phyloP scores from a whole-genome alignment of 2,797 vertebrate species.

The Tenualosa ilisha region DNA sequence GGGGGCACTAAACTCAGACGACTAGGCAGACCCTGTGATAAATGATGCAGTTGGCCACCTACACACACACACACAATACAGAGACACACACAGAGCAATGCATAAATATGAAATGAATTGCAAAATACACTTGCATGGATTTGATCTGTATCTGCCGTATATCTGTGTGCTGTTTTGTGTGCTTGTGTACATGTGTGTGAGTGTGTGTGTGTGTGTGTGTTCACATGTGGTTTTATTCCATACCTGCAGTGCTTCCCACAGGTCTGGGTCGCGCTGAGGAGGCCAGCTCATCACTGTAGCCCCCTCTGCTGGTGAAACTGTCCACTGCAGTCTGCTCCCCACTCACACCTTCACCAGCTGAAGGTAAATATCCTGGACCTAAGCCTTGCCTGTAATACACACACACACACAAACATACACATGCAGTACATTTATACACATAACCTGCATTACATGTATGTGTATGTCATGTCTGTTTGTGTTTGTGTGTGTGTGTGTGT shows the following conservation, averaged over 20 bases:
- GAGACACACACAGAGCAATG: slow-evolving; percentile 1
- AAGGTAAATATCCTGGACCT: slow-evolving; percentile 78
- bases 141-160: background rate
- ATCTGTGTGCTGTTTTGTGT: background rate
- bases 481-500: background rate
- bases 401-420: slow-evolving; percentile 13
- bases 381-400: slow-evolving; percentile 76
- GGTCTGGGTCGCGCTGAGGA: slow-evolving; percentile 89
- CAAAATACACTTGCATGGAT: background rate
- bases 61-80: slow-evolving; percentile 48
- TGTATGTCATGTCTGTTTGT: background rate
- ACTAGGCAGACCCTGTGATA: slow-evolving; percentile 89
- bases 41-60: slow-evolving; percentile 94
- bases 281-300: slow-evolving; percentile 83
- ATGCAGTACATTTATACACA: too few species aligned
- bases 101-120: background rate
- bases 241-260: slow-evolving; percentile 92
- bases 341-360: slow-evolving; percentile 69
- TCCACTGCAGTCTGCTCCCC: slow-evolving; percentile 70
- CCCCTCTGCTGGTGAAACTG: slow-evolving; percentile 79
- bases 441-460: background rate
- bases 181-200: background rate
- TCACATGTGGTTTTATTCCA: background rate
- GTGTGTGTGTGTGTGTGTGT: background rate
- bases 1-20: slow-evolving; percentile 84